Percentiles rank a stretch among this genome's conserved stretches.
phyloP scores from a whole-genome alignment of 2,888 invertebrate species.

The Enchytraeus crypticus region DNA sequence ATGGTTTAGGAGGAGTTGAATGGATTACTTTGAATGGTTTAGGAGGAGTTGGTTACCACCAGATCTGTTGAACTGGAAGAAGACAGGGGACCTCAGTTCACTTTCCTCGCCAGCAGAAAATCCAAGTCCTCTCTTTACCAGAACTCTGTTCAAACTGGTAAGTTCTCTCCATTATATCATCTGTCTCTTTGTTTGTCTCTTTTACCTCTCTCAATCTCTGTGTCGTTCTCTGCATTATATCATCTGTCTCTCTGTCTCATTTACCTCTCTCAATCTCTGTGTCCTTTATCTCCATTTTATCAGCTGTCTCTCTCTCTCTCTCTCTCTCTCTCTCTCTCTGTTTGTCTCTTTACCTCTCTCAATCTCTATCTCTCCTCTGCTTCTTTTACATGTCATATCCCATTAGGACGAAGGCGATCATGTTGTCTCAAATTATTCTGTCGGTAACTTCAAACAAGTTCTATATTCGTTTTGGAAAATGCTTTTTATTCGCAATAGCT shows the following conservation, averaged over 20 bases:
- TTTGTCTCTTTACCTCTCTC: too few species aligned
- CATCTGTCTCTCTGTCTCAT: background rate
- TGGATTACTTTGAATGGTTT: background rate
- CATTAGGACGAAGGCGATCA: too few species aligned
- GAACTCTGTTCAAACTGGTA: constrained; percentile 19
- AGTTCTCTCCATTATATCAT: background rate
- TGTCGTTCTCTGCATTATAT: constrained; percentile 2
- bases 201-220: too few species aligned
- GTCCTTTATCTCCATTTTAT: background rate
- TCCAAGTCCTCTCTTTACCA: constrained; percentile 28
- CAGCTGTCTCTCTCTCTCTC: background rate
- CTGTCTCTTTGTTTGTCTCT: background rate
- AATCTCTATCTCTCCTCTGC: too few species aligned
- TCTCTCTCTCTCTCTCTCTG: too few species aligned
- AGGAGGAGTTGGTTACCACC: constrained; percentile 26
- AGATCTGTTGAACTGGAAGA: constrained; percentile 14
- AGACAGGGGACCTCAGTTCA: constrained; percentile 18
- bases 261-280: too few species aligned
- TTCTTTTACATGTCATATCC: too few species aligned
- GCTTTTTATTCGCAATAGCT: too few species aligned
- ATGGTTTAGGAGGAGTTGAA: background rate
- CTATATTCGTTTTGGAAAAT: too few species aligned
- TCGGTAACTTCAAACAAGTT: too few species aligned
- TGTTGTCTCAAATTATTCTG: too few species aligned
- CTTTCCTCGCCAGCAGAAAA: constrained; percentile 27